A percentile compares a stretch with the other conserved stretches of the same genome.
These are phyloP conservation scores for Bucorvus abyssinicus DNA, from an alignment of 2,797 vertebrate genomes.

Conservation along the genomic window DNA sequence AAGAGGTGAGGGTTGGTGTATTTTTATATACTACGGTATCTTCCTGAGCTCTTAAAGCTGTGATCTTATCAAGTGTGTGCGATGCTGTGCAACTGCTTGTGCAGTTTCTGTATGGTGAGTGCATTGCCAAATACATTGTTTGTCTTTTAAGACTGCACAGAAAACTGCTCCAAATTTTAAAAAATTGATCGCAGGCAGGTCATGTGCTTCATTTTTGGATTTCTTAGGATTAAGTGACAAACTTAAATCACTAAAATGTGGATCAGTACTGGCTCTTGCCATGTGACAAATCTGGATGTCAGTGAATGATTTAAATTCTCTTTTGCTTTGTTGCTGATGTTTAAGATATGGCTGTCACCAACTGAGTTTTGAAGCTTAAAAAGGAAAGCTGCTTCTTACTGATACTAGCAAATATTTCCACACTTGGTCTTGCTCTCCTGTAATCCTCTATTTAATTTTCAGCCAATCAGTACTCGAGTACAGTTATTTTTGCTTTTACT, in stretches of 20 bases:
- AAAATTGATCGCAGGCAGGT: conserved; percentile 4
- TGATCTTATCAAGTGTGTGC: background rate
- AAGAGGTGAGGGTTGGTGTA: background rate
- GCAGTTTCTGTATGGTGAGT: background rate
- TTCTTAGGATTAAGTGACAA: conserved; percentile 25
- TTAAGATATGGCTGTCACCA: background rate
- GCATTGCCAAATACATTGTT: background rate
- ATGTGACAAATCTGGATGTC: background rate
- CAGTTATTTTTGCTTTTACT: background rate
- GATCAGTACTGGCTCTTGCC: background rate
- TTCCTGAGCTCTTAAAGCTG: background rate
- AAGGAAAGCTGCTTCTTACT: background rate
- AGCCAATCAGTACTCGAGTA: background rate
- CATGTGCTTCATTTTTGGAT: conserved; percentile 10
- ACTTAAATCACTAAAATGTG: background rate
- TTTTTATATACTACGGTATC: background rate
- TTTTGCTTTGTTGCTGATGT: background rate
- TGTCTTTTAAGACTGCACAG: background rate
- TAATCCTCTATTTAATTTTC: background rate
- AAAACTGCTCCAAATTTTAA: background rate
- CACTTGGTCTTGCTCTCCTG: background rate
- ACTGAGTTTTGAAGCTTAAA: background rate
- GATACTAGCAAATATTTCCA: background rate
- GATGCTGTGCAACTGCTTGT: background rate
- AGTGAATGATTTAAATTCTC: background rate